A percentile compares a stretch with the other conserved stretches of the same genome.
Conservation (phyloP, 2,113 vertebrate species). For the Lagenorhynchus albirostris region DNA sequence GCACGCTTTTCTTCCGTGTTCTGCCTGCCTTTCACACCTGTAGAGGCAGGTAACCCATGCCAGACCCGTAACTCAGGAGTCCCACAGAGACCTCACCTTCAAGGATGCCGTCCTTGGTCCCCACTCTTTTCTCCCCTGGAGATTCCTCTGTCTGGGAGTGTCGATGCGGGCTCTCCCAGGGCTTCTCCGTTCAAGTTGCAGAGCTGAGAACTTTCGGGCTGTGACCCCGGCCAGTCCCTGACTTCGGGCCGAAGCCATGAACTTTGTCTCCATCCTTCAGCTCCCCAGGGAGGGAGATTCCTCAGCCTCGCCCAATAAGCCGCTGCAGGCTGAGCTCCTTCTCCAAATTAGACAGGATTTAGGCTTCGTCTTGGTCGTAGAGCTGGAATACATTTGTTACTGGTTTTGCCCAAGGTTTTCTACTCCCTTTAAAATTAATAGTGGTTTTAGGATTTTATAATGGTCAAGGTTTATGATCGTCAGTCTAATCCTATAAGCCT, state of each 20-base stretch:
- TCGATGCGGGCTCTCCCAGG: fast-evolving
- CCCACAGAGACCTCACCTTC: not conserved
- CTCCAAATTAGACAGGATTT: slow-evolving; percentile 66
- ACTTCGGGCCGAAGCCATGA: not conserved
- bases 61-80: not conserved
- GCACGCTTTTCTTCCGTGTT: not conserved
- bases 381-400: slow-evolving; percentile 49
- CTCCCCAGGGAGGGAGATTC: not conserved
- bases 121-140: not conserved
- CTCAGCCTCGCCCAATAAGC: not conserved
- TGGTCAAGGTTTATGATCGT: slow-evolving; percentile 63
- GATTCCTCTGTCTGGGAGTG: not conserved
- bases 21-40: not conserved
- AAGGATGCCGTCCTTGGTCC: not conserved
- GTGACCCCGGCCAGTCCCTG: not conserved
- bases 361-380: slow-evolving; percentile 29
- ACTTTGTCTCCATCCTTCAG: not conserved
- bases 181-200: not conserved
- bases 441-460: slow-evolving; percentile 74
- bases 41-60: not conserved
- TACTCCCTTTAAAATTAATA: slow-evolving; percentile 72
- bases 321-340: not conserved
- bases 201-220: not conserved
- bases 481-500: slow-evolving; percentile 67
- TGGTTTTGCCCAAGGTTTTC: slow-evolving; percentile 67